These are phyloP conservation scores for Bryconaethiops microstoma DNA, from an alignment of 2,797 vertebrate genomes.

Conservation along the genomic window DNA sequence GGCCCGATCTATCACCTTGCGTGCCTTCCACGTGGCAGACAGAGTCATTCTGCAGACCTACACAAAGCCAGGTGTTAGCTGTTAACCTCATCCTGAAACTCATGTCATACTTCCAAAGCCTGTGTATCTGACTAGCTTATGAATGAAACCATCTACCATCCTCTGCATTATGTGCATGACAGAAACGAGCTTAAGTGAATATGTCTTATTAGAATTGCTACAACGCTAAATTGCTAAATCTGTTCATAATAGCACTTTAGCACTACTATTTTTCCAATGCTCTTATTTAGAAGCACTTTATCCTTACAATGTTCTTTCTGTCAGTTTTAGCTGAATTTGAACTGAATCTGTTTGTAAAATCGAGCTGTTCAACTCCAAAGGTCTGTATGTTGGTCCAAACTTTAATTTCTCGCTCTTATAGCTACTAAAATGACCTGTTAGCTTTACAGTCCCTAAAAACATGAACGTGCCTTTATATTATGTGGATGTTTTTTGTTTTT, in stretches of 20 bases:
- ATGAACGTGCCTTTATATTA: too few species aligned
- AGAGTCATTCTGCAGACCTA: constrained; percentile 5
- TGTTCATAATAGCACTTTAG: constrained; percentile 10
- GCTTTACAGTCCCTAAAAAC: background rate
- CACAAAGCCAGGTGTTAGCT: constrained; percentile 5
- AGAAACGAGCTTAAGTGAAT: background rate
- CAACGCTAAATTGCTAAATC: constrained; percentile 1
- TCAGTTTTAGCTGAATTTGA: background rate
- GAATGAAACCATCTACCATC: background rate
- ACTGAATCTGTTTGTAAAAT: background rate
- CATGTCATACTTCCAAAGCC: background rate
- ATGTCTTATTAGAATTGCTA: constrained; percentile 4
- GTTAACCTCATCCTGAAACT: background rate
- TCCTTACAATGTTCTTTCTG: background rate
- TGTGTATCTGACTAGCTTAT: background rate
- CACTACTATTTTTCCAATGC: background rate
- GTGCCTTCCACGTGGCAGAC: constrained; percentile 4
- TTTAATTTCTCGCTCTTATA: background rate
- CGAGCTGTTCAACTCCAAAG: background rate
- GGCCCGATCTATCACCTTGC: constrained; percentile 24
- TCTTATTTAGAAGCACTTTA: background rate
- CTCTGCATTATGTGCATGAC: background rate
- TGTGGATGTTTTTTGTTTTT: too few species aligned
- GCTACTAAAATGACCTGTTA: background rate
- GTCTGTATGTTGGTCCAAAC: background rate